Base-by-base conservation (phyloP, 2,888 invertebrate species). In the Stenodema calcarata region DNA sequence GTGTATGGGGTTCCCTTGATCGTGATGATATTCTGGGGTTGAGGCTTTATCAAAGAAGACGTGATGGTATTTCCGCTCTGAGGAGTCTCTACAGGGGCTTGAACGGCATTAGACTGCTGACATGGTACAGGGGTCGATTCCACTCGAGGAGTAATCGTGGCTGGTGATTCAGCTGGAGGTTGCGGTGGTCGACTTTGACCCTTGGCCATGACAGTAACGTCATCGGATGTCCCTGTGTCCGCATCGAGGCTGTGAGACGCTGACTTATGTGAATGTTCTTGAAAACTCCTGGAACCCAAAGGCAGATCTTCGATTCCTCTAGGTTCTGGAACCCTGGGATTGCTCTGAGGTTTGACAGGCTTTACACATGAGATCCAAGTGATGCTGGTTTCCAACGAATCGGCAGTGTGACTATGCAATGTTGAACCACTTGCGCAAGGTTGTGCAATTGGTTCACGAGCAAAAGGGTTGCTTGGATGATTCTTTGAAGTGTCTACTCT, bases 1-100 rank as follows among this genome's bases (percentile, higher is more conserved):
- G 94, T 92, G 91, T 97, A 98, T 35, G 94, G 75, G 3, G 44
- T 73, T 9, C 84, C 84, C 3, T 84, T 84, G 30, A 84, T 84
- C 16, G 14, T 93, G 80, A 93, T 94, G 11, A 88, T 50, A 41
- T 82, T 79, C 41, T 88, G 79, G 4, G 87, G 62, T n/a, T 82
- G 85, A 16, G 87, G 86, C 23, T 82, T 87, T 7, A 81, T 75
- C 30, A 85, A 41, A 27, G 44, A 44, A 42, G 78, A 78, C 27
- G 18, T 6, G 27, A 44, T 2, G 0, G 44, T 23, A 4, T 41
- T 18, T 1, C 30, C 75, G 16, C 73, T 41, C 16, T 35, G 73
- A 16, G 23, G 62, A 6, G 62, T 23, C 1, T 62, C 62, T 18
- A 62, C 1, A 23, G 62, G 62, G 2, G 23, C 18, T 27, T 62